phyloP scores from a whole-genome alignment of 2,797 vertebrate genomes.

The Heterohyrax brucei region DNA sequence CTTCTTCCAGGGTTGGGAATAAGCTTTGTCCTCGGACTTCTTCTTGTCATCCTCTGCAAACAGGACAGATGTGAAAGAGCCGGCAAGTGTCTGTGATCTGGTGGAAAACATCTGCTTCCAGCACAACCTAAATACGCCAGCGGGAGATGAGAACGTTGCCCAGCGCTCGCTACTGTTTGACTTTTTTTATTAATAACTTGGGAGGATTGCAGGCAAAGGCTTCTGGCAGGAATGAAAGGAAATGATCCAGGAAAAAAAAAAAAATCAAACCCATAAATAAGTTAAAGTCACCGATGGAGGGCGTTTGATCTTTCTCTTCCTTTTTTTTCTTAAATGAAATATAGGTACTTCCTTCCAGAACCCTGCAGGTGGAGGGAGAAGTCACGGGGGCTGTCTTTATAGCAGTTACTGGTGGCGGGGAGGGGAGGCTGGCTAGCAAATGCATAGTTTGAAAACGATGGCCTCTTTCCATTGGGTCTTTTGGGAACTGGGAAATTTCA shows the following conservation, averaged over 20 bases:
- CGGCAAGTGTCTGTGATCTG: conserved; percentile 82
- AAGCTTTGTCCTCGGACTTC: conserved; percentile 27
- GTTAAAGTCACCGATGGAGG: conserved; percentile 83
- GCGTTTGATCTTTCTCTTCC: conserved; percentile 85
- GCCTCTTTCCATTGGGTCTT: background rate
- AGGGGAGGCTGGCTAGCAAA: background rate
- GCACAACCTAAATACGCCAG: conserved; percentile 81
- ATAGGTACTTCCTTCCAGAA: conserved; percentile 86
- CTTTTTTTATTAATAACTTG: conserved; percentile 89
- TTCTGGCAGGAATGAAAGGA: conserved; percentile 89
- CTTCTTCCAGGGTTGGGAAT: conserved; percentile 1
- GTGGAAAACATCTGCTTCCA: conserved; percentile 87
- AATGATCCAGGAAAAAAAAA: conserved; percentile 86
- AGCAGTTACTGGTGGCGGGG: background rate
- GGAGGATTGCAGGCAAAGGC: conserved; percentile 82
- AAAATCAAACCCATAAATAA: conserved; percentile 91
- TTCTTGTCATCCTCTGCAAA: conserved; percentile 64
- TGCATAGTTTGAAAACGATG: background rate
- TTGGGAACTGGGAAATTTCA: background rate
- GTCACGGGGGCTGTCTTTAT: background rate
- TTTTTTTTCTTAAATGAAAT: conserved; percentile 83
- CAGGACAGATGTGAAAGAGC: conserved; percentile 81
- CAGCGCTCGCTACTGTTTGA: conserved; percentile 87
- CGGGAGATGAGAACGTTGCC: conserved; percentile 84
- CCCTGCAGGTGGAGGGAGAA: conserved; percentile 83